A percentile compares a stretch with the other conserved stretches of the same genome.
phyloP scores from a whole-genome alignment of 35 echinoderm and acorn worm species.

The Ptychodera flava region DNA sequence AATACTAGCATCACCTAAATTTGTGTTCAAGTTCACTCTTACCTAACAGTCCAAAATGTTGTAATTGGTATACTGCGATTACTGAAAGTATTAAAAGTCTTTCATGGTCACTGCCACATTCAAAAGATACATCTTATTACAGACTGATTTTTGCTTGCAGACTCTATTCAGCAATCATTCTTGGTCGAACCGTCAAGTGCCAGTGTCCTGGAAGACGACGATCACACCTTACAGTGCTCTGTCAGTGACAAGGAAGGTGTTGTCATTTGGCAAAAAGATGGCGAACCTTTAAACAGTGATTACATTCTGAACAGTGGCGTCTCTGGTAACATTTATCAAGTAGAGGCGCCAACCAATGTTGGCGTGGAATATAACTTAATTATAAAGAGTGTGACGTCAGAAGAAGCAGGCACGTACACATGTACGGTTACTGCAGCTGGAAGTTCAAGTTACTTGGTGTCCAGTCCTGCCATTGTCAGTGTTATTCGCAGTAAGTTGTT shows the following conservation, averaged over 20 bases:
- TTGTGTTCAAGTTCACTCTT: too few species aligned
- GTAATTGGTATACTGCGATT: too few species aligned
- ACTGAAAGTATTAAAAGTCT: too few species aligned
- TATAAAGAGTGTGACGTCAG: conserved; percentile 27
- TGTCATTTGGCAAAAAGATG: background rate
- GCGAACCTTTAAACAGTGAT: too few species aligned
- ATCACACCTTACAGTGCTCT: background rate
- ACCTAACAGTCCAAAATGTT: too few species aligned
- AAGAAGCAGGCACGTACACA: conserved; percentile 52
- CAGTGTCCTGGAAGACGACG: background rate
- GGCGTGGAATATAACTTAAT: conserved; percentile 70
- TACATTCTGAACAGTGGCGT: background rate
- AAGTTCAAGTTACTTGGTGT: conserved; percentile 24
- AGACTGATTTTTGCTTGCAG: too few species aligned
- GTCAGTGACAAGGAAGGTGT: background rate
- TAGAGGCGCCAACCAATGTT: conserved; percentile 7
- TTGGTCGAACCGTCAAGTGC: background rate
- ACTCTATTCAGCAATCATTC: too few species aligned
- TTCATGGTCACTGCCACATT: too few species aligned
- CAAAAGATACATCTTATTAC: too few species aligned
- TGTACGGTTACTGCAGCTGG: conserved; percentile 45
- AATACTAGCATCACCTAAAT: too few species aligned
- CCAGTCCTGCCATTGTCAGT: conserved; percentile 51
- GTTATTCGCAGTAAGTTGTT: conserved; percentile 33
- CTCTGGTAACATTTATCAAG: background rate